Conservation (phyloP, 2,113 vertebrate species). For the Hassar affinis region DNA sequence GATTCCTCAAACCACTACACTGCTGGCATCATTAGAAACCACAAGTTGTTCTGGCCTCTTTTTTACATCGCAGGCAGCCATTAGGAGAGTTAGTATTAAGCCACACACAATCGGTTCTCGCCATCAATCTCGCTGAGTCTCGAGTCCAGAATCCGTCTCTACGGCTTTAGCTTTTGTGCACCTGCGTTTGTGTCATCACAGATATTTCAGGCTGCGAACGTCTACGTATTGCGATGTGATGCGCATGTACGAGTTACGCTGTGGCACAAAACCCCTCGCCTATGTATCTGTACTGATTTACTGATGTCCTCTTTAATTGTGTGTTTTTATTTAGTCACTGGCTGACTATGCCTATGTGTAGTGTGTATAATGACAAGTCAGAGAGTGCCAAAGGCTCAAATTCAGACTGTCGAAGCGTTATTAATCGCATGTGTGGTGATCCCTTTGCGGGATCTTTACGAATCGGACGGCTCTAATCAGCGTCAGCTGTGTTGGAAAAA, state of each 20-base stretch:
- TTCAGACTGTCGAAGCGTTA: conserved; percentile 35
- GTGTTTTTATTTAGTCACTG: not conserved
- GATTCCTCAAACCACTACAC: not conserved
- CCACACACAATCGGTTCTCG: conserved; percentile 27
- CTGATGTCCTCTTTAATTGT: not conserved
- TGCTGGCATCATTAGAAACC: conserved; percentile 44
- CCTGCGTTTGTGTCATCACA: conserved; percentile 21
- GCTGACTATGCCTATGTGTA: not conserved
- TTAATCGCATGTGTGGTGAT: conserved; percentile 50
- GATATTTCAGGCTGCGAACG: not conserved
- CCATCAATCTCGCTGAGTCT: conserved; percentile 4
- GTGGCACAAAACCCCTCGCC: not conserved
- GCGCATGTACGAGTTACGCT: not conserved
- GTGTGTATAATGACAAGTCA: conserved; percentile 5
- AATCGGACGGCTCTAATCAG: conserved; percentile 64
- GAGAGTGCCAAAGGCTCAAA: conserved; percentile 13
- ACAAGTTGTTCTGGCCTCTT: conserved; percentile 32
- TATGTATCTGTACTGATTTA: not conserved
- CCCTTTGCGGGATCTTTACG: conserved; percentile 46
- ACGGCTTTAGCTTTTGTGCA: conserved; percentile 10
- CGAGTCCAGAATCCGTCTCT: conserved; percentile 12
- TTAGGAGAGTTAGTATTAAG: conserved; percentile 38
- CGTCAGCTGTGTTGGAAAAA: conserved; percentile 64
- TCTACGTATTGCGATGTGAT: not conserved
- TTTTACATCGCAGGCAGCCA: conserved; percentile 20